Evolutionary conservation across 2,888 invertebrate genomes (phyloP).

Genomic region (Sclerodermus sp.): DNA sequence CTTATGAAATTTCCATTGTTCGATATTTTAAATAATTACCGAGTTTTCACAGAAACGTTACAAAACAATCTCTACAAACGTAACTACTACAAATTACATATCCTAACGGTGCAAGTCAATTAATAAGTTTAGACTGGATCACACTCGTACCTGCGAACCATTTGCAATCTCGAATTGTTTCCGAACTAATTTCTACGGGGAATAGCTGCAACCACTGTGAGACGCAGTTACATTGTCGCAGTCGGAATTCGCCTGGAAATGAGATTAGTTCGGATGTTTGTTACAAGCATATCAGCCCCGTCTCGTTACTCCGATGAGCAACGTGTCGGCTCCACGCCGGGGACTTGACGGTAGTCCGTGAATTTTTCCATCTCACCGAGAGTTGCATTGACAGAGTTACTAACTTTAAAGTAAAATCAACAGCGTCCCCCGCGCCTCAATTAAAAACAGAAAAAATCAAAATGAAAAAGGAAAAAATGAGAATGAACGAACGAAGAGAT

Average conservation of each 20-base stretch:
- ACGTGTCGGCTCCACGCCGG: not conserved
- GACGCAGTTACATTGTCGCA: constrained; percentile 32
- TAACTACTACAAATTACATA: no score
- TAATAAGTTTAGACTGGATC: constrained; percentile 3
- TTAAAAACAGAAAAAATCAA: no score
- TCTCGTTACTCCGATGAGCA: constrained; percentile 22
- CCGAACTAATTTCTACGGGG: constrained; percentile 29
- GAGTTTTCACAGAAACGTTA: no score
- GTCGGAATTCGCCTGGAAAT: constrained; percentile 33
- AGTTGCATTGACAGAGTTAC: no score
- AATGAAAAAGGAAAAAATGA: no score
- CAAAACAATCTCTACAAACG: no score
- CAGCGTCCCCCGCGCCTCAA: no score
- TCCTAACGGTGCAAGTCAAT: not conserved
- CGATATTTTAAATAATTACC: no score
- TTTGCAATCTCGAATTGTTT: constrained; percentile 31
- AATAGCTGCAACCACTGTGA: constrained; percentile 6
- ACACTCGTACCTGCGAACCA: constrained; percentile 8
- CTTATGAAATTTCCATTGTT: no score
- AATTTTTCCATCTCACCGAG: no score
- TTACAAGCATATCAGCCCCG: constrained; percentile 25
- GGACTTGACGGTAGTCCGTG: constrained; percentile 3
- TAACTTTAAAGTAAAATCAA: no score
- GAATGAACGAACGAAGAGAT: no score
- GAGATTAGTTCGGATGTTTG: constrained; percentile 45